These are phyloP conservation scores for Astreopora myriophthalma DNA, from an alignment of 64 coral and sea anemone genomes.

Conservation along the genomic window DNA sequence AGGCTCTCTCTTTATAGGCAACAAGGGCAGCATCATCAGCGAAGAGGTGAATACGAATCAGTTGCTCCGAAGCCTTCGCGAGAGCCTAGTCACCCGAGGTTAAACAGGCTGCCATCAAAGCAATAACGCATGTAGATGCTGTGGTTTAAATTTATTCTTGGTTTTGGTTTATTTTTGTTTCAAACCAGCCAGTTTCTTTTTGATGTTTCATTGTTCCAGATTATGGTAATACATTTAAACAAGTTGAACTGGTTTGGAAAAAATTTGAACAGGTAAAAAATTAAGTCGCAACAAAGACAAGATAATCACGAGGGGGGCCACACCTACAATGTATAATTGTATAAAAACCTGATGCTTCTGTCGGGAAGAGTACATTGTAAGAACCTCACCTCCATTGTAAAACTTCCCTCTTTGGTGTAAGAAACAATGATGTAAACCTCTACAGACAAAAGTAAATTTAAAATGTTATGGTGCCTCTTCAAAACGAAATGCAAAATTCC, in stretches of 20 bases:
- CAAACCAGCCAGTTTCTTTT: no score
- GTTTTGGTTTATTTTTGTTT: no score
- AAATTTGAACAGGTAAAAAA: no score
- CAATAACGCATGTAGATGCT: not conserved
- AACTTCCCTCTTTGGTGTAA: constrained; percentile 78
- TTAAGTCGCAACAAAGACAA: no score
- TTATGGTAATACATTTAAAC: no score
- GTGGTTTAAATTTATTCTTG: no score
- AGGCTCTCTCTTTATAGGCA: not conserved
- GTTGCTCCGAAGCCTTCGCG: not conserved
- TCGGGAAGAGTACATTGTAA: not conserved
- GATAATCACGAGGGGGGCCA: no score
- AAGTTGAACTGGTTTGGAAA: no score
- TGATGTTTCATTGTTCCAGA: no score
- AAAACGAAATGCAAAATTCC: not conserved
- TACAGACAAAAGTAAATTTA: constrained; percentile 18
- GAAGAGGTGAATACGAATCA: not conserved
- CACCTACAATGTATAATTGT: no score
- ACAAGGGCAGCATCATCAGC: not conserved
- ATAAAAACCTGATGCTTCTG: no score
- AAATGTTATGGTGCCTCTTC: no score
- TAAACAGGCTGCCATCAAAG: not conserved
- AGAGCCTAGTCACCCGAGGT: not conserved
- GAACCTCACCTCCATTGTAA: constrained; percentile 67
- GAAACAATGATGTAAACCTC: constrained; percentile 68